Evolutionary conservation across 2,797 vertebrate species (phyloP).

Genomic region (Bovichtus variegatus): DNA sequence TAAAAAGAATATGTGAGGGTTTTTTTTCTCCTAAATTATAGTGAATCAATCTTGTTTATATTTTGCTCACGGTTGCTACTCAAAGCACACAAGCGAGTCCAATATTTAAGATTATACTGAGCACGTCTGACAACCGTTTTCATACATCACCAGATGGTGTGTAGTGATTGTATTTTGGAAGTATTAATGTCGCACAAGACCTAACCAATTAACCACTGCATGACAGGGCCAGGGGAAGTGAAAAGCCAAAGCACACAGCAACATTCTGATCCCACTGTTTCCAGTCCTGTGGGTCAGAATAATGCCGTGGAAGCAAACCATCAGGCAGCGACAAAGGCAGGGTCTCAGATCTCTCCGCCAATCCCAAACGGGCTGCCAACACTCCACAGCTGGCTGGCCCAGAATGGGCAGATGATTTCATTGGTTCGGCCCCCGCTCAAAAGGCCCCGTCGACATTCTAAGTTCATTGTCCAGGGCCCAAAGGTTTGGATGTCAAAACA

Average conservation of each 20-base stretch:
- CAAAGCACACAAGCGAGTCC: slow-evolving; percentile 28
- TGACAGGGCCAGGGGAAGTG: slow-evolving; percentile 26
- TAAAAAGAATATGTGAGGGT: neutral
- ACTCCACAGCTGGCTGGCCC: slow-evolving; percentile 74
- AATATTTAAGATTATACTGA: slow-evolving; percentile 28
- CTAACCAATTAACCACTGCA: slow-evolving; percentile 43
- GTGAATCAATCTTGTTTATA: slow-evolving; percentile 16
- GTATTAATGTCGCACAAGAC: slow-evolving; percentile 25
- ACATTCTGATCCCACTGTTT: slow-evolving; percentile 47
- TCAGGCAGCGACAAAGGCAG: slow-evolving; percentile 52
- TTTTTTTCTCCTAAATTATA: neutral
- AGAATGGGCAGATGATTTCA: slow-evolving; percentile 66
- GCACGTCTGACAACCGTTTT: slow-evolving; percentile 28
- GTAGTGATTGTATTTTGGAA: slow-evolving; percentile 48
- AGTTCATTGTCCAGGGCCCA: slow-evolving; percentile 68
- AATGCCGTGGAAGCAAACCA: slow-evolving; percentile 67
- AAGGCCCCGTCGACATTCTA: slow-evolving; percentile 44
- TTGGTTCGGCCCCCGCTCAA: slow-evolving; percentile 42
- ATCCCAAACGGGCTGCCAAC: slow-evolving; percentile 66
- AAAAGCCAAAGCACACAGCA: slow-evolving; percentile 40
- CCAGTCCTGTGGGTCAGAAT: slow-evolving; percentile 62
- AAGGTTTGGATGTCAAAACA: slow-evolving; percentile 72
- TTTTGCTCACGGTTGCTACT: slow-evolving; percentile 48
- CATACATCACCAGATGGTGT: slow-evolving; percentile 61
- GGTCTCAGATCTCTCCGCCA: slow-evolving; percentile 68